Conservation (phyloP, 2,113 vertebrate species). For the Naja naja region DNA sequence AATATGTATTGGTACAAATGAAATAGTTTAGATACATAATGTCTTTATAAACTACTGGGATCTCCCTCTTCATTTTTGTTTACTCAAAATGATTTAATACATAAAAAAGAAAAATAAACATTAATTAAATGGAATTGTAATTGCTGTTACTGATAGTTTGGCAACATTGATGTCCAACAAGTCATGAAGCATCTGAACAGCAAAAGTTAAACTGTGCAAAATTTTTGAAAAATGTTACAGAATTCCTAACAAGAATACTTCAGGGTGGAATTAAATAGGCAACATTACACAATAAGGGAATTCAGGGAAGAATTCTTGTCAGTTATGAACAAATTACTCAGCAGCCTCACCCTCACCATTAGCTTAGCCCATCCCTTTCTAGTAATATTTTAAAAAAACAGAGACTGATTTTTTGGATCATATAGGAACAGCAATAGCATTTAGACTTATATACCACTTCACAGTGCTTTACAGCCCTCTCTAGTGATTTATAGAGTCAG, state of each 20-base stretch:
- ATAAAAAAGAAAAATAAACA: not conserved
- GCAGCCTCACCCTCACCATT: constrained; percentile 38
- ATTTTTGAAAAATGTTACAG: not conserved
- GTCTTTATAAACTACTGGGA: not conserved
- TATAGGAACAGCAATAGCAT: not conserved
- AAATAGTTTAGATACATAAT: not conserved
- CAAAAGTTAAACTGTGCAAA: not conserved
- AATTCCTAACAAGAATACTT: constrained; percentile 24
- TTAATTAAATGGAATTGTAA: not conserved
- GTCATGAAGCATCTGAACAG: not conserved
- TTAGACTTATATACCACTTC: no score
- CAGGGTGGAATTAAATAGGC: constrained; percentile 49
- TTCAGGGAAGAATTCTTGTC: constrained; percentile 52
- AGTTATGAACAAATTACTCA: constrained; percentile 58
- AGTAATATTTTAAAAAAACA: not conserved
- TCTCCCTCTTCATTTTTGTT: not conserved
- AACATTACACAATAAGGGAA: constrained; percentile 49
- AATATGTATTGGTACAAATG: not conserved
- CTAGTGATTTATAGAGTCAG: no score
- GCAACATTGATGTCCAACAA: not conserved
- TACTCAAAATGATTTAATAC: not conserved
- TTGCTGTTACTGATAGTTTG: not conserved
- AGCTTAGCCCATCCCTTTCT: constrained; percentile 56
- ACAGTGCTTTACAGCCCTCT: no score
- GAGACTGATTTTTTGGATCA: not conserved